phyloP scores from a whole-genome alignment of 2,113 vertebrate species.

The Saccopteryx leptura region DNA sequence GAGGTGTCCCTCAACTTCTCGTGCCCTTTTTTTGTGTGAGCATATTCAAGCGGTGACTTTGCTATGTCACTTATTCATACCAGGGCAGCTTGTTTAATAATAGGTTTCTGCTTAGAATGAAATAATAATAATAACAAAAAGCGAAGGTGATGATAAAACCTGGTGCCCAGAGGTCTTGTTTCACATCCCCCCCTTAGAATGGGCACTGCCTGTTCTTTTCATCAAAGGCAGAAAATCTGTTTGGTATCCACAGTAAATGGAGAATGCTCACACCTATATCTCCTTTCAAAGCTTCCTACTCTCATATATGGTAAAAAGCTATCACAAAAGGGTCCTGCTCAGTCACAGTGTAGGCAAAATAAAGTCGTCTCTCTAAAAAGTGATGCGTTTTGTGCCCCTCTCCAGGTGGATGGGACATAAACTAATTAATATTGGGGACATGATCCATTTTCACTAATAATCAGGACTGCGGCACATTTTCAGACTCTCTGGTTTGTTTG shows the following conservation, averaged over 20 bases:
- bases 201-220: conserved; percentile 32
- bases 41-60: conserved; percentile 27
- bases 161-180: neutral
- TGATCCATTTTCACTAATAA: neutral
- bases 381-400: neutral
- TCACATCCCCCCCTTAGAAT: conserved; percentile 28
- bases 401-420: neutral
- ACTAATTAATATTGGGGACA: neutral
- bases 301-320: neutral
- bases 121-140: neutral
- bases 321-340: neutral
- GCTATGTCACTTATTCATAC: conserved; percentile 10
- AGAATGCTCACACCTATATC: neutral
- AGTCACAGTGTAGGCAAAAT: neutral
- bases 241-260: conserved; percentile 54
- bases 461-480: neutral
- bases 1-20: neutral
- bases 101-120: conserved; percentile 52
- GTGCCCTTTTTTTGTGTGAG: neutral
- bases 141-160: neutral
- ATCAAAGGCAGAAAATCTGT: conserved; percentile 59
- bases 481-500: neutral
- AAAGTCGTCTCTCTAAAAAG: neutral
- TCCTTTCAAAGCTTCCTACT: conserved; percentile 42
- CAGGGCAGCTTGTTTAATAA: conserved; percentile 56